Percentiles rank a stretch among this genome's conserved stretches.
phyloP scores from a whole-genome alignment of 1,140 invertebrate species.

The Eurosta solidaginis region DNA sequence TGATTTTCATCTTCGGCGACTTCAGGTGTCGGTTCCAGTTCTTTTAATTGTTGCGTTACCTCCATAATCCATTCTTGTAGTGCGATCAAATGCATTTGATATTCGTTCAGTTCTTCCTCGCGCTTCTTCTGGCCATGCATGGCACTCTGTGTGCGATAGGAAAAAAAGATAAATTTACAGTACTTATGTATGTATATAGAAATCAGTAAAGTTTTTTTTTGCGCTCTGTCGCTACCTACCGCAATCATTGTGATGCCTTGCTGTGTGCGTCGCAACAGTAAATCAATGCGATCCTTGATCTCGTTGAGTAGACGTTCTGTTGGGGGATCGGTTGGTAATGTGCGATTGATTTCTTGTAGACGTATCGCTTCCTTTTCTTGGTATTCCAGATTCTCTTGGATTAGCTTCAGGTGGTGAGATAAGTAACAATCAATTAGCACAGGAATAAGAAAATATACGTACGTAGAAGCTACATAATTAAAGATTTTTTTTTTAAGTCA shows the following conservation, averaged over 20 bases:
- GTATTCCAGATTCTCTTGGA: slow-evolving; percentile 56
- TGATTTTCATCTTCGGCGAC: slow-evolving; percentile 49
- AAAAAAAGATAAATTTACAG: neutral
- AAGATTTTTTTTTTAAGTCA: no score
- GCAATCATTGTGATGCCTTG: slow-evolving; percentile 58
- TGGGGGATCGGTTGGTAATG: slow-evolving; percentile 49
- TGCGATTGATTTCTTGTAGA: slow-evolving; percentile 45
- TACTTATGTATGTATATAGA: neutral
- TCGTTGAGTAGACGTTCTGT: slow-evolving; percentile 54
- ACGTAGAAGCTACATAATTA: no score
- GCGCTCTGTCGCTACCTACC: slow-evolving; percentile 37
- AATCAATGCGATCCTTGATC: slow-evolving; percentile 51
- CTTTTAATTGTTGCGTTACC: slow-evolving; percentile 49
- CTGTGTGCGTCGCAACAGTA: slow-evolving; percentile 51
- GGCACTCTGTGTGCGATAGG: slow-evolving; percentile 59
- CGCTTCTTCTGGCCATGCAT: slow-evolving; percentile 63
- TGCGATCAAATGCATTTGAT: slow-evolving; percentile 67
- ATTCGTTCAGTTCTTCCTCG: slow-evolving; percentile 65
- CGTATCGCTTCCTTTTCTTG: slow-evolving; percentile 49
- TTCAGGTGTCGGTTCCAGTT: slow-evolving; percentile 47
- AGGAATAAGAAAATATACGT: no score
- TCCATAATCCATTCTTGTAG: slow-evolving; percentile 68
- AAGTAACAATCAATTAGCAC: no score
- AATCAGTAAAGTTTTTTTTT: neutral
- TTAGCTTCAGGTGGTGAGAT: slow-evolving; percentile 43